Base-by-base conservation (phyloP, 2,888 invertebrate genomes). In the Amphipoea oculea region DNA sequence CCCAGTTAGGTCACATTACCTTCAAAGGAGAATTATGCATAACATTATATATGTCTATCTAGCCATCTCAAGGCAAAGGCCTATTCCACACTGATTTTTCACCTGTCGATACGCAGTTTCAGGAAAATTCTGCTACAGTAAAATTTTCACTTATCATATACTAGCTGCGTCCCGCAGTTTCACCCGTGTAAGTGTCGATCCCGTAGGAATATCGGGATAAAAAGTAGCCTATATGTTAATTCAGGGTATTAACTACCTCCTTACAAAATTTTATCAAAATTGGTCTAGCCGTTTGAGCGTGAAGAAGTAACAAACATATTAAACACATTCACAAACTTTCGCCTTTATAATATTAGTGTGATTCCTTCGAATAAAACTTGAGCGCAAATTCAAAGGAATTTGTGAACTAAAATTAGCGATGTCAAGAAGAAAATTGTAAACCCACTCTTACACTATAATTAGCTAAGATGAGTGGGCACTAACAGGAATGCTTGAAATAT, bases 21-120 rank as follows among this genome's bases (percentile, higher is more conserved):
- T 62, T 82, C 62, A 82, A 81, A 76, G 54, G 62, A 76, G 51
- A 73, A 70, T 57, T 82, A 82, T 73, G 69, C 73, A 70, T 45
- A 73, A 65, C 51, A 65, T 60, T 57, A 57, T 57, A 14, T 48
- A 68, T 42, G n/a, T 42, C 12, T 45, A 51, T 69, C 76, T 76
- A 60, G 51, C 69, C 72, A 51, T 76, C 23, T 48, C 9, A 14
- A 65, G 36, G n/a, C 17, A 60, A 60, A 65, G 63, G 76, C 29
- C 29, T 57, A 51, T 60, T 57, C 1, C 57, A 76, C 63, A 60
- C 57, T 51, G 51, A 74, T 42, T 42, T 29, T 5, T 57, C 14
- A 29, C 60, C n/a, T 17, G 36, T 4, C n/a, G 6, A 54, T 14
- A 40, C 29, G 20, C 40, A 23, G 2, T 67, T 60, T 60, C 7